Percentiles rank a stretch among this genome's conserved stretches.
phyloP scores from a whole-genome alignment of 1,140 invertebrate genomes.

The Homarus americanus region DNA sequence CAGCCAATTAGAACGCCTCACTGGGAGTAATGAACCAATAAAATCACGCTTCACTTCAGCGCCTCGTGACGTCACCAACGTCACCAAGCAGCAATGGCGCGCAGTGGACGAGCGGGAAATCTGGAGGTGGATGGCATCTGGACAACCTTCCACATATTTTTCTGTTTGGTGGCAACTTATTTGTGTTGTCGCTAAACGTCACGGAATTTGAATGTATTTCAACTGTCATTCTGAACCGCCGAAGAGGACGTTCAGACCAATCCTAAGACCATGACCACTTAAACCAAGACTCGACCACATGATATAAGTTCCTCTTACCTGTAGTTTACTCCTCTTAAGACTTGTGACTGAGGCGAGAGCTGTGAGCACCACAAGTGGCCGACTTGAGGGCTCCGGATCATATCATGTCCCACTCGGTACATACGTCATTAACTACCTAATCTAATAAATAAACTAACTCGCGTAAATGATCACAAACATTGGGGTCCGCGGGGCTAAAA shows the following conservation, averaged over 20 bases:
- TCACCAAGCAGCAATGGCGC: conserved; percentile 73
- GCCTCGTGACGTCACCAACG: conserved; percentile 62
- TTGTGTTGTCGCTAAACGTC: conserved; percentile 62
- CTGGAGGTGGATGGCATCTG: conserved; percentile 36
- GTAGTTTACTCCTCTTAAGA: neutral
- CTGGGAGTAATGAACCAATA: conserved; percentile 73
- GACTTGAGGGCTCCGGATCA: neutral
- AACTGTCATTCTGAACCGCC: conserved; percentile 47
- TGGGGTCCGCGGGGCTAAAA: neutral
- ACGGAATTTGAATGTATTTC: conserved; percentile 65
- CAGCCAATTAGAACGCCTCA: conserved; percentile 72
- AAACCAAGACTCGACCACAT: neutral
- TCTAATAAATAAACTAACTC: conserved; percentile 28
- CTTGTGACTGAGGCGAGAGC: neutral
- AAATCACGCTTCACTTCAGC: conserved; percentile 69
- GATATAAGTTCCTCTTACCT: neutral
- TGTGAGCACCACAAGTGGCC: neutral
- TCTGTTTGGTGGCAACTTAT: conserved; percentile 63
- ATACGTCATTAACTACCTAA: conserved; percentile 59
- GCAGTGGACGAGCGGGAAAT: conserved; percentile 54
- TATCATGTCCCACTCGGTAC: conserved; percentile 24
- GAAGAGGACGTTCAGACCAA: neutral
- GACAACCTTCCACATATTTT: neutral
- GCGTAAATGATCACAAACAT: neutral
- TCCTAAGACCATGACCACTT: conserved; percentile 5